Conservation (phyloP, 1,140 invertebrate species). For the Saccostrea echinata region DNA sequence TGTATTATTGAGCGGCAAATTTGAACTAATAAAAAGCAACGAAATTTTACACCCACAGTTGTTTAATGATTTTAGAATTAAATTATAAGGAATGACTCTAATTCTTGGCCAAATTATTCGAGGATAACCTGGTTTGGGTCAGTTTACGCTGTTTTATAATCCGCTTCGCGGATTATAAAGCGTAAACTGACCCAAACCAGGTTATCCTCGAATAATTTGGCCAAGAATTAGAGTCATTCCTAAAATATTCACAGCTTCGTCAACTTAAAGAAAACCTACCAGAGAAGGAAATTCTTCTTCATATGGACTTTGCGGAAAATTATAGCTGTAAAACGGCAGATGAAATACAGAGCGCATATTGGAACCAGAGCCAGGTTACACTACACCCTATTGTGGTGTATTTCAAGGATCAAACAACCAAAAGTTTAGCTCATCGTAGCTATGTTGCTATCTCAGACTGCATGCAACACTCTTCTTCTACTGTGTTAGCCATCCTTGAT, state of each 20-base stretch:
- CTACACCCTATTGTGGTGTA: slow-evolving; percentile 59
- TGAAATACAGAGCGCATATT: slow-evolving; percentile 40
- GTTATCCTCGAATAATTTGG: no score
- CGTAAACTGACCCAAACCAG: no score
- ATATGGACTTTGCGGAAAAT: slow-evolving; percentile 51
- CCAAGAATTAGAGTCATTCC: no score
- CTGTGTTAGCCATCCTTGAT: slow-evolving; percentile 28
- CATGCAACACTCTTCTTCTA: not conserved
- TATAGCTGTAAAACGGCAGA: slow-evolving; percentile 24
- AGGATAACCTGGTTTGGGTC: no score
- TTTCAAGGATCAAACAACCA: not conserved
- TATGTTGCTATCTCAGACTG: not conserved
- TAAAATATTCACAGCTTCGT: not conserved
- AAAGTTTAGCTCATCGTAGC: slow-evolving; percentile 9
- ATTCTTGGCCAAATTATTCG: no score
- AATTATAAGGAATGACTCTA: no score
- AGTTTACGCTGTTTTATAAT: no score
- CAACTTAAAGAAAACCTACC: slow-evolving; percentile 29
- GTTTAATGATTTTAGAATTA: no score
- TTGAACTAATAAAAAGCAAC: no score
- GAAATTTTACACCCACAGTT: no score
- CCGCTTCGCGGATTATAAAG: no score
- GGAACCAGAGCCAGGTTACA: slow-evolving; percentile 20
- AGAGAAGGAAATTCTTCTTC: slow-evolving; percentile 21
- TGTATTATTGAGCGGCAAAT: no score